Conservation (phyloP, 2,888 invertebrate genomes). For the Saturnia japonica region DNA sequence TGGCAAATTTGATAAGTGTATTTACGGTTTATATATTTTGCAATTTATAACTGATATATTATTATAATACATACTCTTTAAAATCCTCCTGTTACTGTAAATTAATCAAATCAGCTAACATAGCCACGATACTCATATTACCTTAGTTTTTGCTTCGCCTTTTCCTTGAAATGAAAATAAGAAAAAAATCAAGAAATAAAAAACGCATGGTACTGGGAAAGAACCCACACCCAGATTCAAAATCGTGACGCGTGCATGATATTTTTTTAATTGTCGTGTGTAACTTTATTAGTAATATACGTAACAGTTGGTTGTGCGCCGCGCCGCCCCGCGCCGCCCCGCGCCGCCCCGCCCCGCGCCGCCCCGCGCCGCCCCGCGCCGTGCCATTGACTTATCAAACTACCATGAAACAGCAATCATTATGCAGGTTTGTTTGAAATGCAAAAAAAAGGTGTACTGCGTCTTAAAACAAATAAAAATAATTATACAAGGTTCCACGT, state of each 20-base stretch:
- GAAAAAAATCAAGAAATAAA: not conserved
- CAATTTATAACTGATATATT: too few species aligned
- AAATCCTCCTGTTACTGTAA: too few species aligned
- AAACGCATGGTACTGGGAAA: not conserved
- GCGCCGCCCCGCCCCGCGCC: too few species aligned
- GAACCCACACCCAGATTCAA: not conserved
- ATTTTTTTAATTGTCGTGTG: not conserved
- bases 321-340: not conserved
- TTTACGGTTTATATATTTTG: too few species aligned
- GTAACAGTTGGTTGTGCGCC: constrained; percentile 4
- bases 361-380: too few species aligned
- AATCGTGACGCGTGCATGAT: not conserved
- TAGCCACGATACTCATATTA: not conserved
- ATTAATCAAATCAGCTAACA: too few species aligned
- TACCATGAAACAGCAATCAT: not conserved
- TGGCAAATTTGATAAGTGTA: too few species aligned
- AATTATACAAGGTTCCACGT: not conserved
- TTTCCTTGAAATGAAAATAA: not conserved
- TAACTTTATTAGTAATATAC: not conserved
- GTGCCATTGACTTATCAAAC: not conserved
- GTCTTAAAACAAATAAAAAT: not conserved
- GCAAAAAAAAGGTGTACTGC: not conserved
- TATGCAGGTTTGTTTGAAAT: not conserved
- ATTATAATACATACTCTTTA: too few species aligned
- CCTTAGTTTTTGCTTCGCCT: not conserved